Base-by-base conservation (phyloP, 1,140 invertebrate genomes). In the Leptoteleia sp. region DNA sequence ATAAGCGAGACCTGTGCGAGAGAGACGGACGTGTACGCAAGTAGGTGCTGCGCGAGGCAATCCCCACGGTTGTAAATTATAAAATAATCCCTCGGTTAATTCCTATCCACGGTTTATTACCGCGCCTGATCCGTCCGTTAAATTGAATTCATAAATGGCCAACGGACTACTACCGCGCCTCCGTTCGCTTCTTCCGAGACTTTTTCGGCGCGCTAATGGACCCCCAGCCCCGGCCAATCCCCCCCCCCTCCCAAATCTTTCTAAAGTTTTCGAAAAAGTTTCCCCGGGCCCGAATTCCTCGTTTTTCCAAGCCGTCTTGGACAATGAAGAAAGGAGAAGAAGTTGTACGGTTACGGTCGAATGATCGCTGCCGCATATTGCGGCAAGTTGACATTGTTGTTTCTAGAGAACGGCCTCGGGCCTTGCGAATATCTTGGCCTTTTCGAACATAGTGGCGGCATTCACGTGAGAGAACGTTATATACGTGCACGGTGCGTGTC, bases 331-430 rank as follows among this genome's bases (percentile, higher is more conserved):
- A 25, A 9, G n/a, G n/a, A n/a, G n/a, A n/a, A 25, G 31, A 55
- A 59, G 55, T 59, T 31, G 3, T 54, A 11, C 5, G 13, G 15
- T 27, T 19, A 8, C 78, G 40, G 52, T 13, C 8, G 13, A 86
- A 85, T 82, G 85, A 87, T 86, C 83, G 81, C 75, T 55, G 81
- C 78, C 70, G 50, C 54, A 57, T 76, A 72, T 59, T 77, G 67
- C 70, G 73, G 81, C 81, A 84, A 86, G 87, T 89, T 88, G 86
- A 87, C 87, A 88, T 87, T 89, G 87, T 89, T 89, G 83, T 89
- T 88, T 88, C 84, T 85, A 7, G 81, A 83, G 84, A 85, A 85
- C 81, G 73, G 76, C 84, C 83, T 43, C 40, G 77, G 85, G 84
- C 79, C 70, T 68, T 78, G 78, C 81, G 83, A 87, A 88, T 88